A percentile compares a stretch with the other conserved stretches of the same genome.
Conservation (phyloP, 2,888 invertebrate genomes). For the Ormyrus pomaceus region DNA sequence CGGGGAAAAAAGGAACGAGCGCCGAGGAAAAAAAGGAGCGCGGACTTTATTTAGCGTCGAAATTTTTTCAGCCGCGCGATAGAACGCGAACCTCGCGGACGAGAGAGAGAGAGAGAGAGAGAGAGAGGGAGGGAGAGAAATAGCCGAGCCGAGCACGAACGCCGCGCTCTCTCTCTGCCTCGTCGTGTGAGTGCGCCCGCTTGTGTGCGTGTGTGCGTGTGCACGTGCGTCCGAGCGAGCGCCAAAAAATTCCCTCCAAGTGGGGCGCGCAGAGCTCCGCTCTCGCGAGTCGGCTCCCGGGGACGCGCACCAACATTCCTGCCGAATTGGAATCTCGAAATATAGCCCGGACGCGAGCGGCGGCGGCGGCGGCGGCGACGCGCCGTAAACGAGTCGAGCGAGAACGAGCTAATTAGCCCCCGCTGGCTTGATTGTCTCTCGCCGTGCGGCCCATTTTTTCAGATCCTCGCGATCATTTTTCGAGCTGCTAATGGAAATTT, state of each 20-base stretch:
- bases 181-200: background rate
- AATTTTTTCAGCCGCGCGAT: constrained; percentile 48
- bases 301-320: constrained; percentile 50
- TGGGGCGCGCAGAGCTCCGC: constrained; percentile 33
- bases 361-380: constrained; percentile 58
- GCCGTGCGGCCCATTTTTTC: too few relatives aligned
- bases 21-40: background rate
- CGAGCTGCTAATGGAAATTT: background rate
- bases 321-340: constrained; percentile 56
- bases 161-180: background rate
- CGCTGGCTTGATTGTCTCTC: constrained; percentile 23
- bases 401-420: constrained; percentile 58
- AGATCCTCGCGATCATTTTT: background rate
- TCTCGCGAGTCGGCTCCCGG: constrained; percentile 28
- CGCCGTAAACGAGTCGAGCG: constrained; percentile 57
- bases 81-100: background rate
- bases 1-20: background rate
- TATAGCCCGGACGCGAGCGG: constrained; percentile 39
- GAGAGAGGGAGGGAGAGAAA: constrained; percentile 27
- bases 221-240: constrained; percentile 43
- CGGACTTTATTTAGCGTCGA: constrained; percentile 55
- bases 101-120: background rate
- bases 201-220: constrained; percentile 10
- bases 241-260: constrained; percentile 54
- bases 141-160: constrained; percentile 3